Base-by-base conservation (phyloP, 2,888 invertebrate genomes). In the Rhamphomyia laevipes region DNA sequence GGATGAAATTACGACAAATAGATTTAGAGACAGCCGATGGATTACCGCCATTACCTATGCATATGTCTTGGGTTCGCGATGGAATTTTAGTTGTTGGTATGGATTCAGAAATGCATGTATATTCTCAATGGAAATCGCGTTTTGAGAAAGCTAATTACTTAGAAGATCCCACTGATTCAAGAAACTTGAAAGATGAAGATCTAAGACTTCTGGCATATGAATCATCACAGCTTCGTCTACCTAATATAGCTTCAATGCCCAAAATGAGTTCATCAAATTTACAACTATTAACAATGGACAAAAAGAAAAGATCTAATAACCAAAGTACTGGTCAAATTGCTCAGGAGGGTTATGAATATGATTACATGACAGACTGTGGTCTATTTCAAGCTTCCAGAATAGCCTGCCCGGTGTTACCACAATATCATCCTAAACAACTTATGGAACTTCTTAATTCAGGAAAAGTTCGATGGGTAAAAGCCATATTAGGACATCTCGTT, bases 101-200 rank as follows among this genome's bases (percentile, higher is more conserved):
- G 96, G 95, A 97, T 66, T 96, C 95, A 3, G 99, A 99, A 68
- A 96, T 99, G 94, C 95, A 97, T 63, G 95, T 99, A 0, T 99
- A 96, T 66, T 94, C 95, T 1, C 99, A 99, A 63, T 99, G 97
- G 97, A 88, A 88, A 62, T 86, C 89, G 0, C 63, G 66, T 13
- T 62, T 61, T 42, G 57, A 51, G 17, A 61, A 65, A 41, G 59
- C 61, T 4, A 59, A 61, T 30, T 81, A 81, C 54, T 71, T 79
- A 1, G 84, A 84, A 54, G 88, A 88, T 62, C 75, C 81, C 50
- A 74, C 80, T 52, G 84, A 84, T 51, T 81, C 82, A 2, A 76
- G 86, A 42, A 86, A 86, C 47, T 71, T 85, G 0, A 71, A 82
- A 1, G 84, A 84, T 60, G 81, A 84, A 59, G 84, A 84, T 65